These are phyloP conservation scores for Lepidostoma basale DNA, from an alignment of 1,140 invertebrate genomes.

Conservation along the genomic window DNA sequence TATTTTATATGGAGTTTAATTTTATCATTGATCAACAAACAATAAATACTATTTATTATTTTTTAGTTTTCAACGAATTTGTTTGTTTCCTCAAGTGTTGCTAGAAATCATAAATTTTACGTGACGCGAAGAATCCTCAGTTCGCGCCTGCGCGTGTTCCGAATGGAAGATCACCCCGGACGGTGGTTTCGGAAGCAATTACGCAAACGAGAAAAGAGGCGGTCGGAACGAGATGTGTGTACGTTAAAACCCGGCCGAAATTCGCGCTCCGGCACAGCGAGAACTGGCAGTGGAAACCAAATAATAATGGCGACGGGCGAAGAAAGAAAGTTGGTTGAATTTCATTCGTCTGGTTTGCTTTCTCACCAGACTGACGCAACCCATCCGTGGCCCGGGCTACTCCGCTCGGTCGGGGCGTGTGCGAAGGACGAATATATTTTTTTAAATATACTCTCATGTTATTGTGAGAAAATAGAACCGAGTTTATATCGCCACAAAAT, in stretches of 20 bases:
- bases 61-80: too few relatives aligned
- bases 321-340: slow-evolving; percentile 17
- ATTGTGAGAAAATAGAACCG: too few relatives aligned
- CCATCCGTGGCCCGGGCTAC: not conserved
- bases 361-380: slow-evolving; percentile 6
- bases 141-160: too few relatives aligned
- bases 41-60: too few relatives aligned
- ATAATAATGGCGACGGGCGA: slow-evolving; percentile 3
- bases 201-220: not conserved
- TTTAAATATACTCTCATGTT: too few relatives aligned
- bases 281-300: not conserved
- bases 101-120: too few relatives aligned
- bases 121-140: too few relatives aligned
- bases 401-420: not conserved
- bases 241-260: not conserved
- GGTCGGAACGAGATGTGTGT: not conserved
- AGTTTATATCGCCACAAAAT: too few relatives aligned
- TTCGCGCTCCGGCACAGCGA: not conserved
- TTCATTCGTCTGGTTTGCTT: slow-evolving; percentile 1
- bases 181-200: not conserved
- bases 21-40: too few relatives aligned
- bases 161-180: not conserved
- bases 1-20: too few relatives aligned
- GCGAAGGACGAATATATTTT: too few relatives aligned
- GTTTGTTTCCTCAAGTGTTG: too few relatives aligned